Evolutionary conservation across 2,113 vertebrate species (phyloP).

Genomic region (Panthera leo): DNA sequence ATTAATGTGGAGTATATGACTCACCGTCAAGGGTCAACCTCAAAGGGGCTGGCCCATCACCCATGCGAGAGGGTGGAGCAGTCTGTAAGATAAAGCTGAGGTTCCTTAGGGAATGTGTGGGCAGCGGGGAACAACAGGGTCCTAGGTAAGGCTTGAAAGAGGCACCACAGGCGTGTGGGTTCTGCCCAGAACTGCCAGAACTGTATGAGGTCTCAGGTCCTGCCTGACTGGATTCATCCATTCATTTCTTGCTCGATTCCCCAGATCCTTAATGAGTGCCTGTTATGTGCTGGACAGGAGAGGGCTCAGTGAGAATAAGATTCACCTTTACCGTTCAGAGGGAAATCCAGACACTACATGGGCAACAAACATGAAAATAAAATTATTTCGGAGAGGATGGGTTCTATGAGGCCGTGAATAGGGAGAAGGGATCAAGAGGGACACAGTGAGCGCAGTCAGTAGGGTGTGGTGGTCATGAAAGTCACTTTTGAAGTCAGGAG

Average conservation of each 20-base stretch:
- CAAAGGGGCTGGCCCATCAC: not conserved
- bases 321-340: not conserved
- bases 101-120: not conserved
- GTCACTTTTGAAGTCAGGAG: not conserved
- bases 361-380: not conserved
- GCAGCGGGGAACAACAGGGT: not conserved
- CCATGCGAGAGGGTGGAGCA: too few relatives aligned
- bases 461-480: not conserved
- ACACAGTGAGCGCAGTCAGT: not conserved
- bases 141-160: not conserved
- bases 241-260: not conserved
- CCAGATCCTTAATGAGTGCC: not conserved
- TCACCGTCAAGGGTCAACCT: not conserved
- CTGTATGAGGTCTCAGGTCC: not conserved
- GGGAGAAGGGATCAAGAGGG: not conserved
- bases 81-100: not conserved
- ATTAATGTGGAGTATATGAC: not conserved
- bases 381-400: not conserved
- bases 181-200: not conserved
- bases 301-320: not conserved
- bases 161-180: not conserved
- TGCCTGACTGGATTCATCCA: not conserved
- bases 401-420: not conserved
- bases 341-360: not conserved
- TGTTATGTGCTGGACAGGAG: not conserved